Base-by-base conservation (phyloP, 2,113 vertebrate species). In the Cololabis saira region DNA sequence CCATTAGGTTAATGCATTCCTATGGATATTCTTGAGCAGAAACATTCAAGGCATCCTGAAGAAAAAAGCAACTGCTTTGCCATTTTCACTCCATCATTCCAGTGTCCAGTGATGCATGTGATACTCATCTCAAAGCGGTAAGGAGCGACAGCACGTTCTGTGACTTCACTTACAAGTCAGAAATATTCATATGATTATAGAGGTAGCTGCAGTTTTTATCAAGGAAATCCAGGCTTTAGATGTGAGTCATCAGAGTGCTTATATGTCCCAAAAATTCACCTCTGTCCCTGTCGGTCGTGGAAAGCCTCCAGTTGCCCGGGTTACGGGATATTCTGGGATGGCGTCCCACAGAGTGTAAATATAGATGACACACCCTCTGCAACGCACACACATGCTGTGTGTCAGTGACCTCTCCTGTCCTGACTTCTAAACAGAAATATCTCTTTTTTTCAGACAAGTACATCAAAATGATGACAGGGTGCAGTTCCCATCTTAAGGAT, bases 281-380 rank as follows among this genome's bases (percentile, higher is more conserved):
- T 53, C 69, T 57, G 58, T 71, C 52, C 43, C 78, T 80, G 64
- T 87, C 78, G 67, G 55, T 45, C 50, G 27, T 74, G 69, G 74
- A 86, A 81, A 86, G 55, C 62, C 63, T 83, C 58, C 9, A 10
- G 69, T 79, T 76, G 60, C 69, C 61, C 2, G 43, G 59, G 69
- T 74, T 60, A 78, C 13, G 10, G 53, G 63, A 73, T 88, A 88
- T 81, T 88, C 68, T 86, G 69, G 74, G 78, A 81, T 70, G 62
- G 44, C 63, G 63, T 78, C 69, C 79, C 49, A 69, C 60, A 64
- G 75, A 63, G 67, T 51, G 76, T 78, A 90, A 89, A 83, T 89
- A 68, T 85, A 86, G 83, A 75, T 42, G 69, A 64, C 84, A 81
- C 76, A 81, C 74, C 74, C 71, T 78, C 37, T n/a, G 45, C 30